Percentiles rank a stretch among this genome's conserved stretches.
Evolutionary conservation across 1,140 invertebrate genomes (phyloP).

Genomic region (Nephila pilipes): DNA sequence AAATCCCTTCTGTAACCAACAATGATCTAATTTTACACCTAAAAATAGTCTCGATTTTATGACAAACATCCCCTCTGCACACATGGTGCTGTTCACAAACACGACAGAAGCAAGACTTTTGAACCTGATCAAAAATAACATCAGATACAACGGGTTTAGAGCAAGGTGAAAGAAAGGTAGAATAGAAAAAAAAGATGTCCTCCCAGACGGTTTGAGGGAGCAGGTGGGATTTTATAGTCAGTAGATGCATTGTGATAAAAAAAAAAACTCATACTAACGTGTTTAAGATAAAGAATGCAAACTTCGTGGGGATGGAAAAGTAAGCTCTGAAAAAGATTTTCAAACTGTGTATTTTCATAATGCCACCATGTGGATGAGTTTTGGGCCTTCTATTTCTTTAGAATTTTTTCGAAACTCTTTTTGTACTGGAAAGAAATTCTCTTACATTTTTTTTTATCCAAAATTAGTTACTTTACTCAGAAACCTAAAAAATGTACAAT

Average conservation of each 20-base stretch:
- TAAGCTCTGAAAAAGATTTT: background rate
- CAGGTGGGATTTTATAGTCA: constrained; percentile 12
- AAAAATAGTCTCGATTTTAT: background rate
- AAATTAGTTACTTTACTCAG: too few relatives aligned
- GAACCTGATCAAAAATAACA: background rate
- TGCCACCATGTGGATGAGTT: background rate
- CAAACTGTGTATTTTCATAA: background rate
- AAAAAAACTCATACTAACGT: background rate
- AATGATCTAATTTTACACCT: too few relatives aligned
- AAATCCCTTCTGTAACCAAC: too few relatives aligned
- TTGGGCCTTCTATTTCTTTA: background rate
- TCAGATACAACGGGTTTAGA: background rate
- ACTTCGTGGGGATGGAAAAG: background rate
- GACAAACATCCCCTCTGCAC: background rate
- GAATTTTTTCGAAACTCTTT: too few relatives aligned
- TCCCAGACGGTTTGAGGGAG: background rate
- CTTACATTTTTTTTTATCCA: too few relatives aligned
- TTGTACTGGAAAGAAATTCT: too few relatives aligned
- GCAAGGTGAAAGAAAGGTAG: background rate
- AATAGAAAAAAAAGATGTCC: background rate
- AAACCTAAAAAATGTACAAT: too few relatives aligned
- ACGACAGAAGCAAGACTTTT: background rate
- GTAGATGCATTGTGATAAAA: background rate
- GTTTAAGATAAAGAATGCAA: background rate
- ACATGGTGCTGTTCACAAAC: background rate